A percentile compares a stretch with the other conserved stretches of the same genome.
These are phyloP conservation scores for Macrosteles quadrilineatus DNA, from an alignment of 1,140 invertebrate genomes.

Conservation along the genomic window DNA sequence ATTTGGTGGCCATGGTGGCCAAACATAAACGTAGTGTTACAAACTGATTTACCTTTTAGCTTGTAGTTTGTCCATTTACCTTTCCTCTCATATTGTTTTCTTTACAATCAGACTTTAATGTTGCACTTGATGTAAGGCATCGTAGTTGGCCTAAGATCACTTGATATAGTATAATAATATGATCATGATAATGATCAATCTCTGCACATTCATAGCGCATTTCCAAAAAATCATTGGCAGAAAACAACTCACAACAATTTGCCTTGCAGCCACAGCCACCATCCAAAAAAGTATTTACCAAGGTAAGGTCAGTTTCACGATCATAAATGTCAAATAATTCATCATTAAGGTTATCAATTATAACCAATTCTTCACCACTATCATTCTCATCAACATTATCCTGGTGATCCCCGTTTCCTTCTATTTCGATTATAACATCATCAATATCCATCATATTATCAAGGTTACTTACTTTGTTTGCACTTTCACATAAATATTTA, in stretches of 20 bases:
- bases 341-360: too few species aligned
- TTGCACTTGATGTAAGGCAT: neutral
- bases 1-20: slow-evolving; percentile 24
- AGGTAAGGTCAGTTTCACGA: too few species aligned
- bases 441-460: too few species aligned
- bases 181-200: slow-evolving; percentile 22
- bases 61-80: neutral
- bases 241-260: neutral
- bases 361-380: too few species aligned
- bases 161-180: slow-evolving; percentile 15
- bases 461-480: too few species aligned
- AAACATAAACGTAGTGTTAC: slow-evolving; percentile 19
- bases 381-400: too few species aligned
- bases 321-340: too few species aligned
- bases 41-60: slow-evolving; percentile 3
- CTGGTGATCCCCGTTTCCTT: too few species aligned
- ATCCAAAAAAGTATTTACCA: too few species aligned
- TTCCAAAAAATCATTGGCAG: neutral
- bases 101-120: neutral
- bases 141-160: slow-evolving; percentile 12
- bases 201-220: slow-evolving; percentile 8
- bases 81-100: neutral
- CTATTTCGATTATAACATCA: too few species aligned
- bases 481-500: too few species aligned
- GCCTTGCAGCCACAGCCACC: neutral